Evolutionary conservation across 2,888 invertebrate species (phyloP).

Genomic region (Rugalucina vietnamica): DNA sequence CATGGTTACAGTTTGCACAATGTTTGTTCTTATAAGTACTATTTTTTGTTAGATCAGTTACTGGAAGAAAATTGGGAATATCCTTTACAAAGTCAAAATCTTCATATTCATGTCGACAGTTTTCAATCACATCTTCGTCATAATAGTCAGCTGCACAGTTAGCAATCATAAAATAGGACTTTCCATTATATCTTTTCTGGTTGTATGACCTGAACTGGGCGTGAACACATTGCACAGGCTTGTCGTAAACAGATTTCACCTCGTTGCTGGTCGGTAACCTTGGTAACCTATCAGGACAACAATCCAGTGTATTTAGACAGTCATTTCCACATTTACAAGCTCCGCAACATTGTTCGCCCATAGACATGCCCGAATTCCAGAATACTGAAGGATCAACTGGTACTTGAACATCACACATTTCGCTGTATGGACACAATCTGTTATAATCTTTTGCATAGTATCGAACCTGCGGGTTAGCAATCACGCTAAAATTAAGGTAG

Average conservation of each 20-base stretch:
- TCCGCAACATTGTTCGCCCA: constrained; percentile 14
- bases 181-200: neutral
- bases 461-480: neutral
- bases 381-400: neutral
- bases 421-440: constrained; percentile 10
- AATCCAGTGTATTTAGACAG: neutral
- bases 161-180: constrained; percentile 16
- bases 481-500: neutral
- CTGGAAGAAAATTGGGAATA: constrained; percentile 15
- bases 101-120: constrained; percentile 21
- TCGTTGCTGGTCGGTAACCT: neutral
- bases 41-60: neutral
- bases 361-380: neutral
- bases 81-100: constrained; percentile 28
- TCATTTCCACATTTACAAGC: constrained; percentile 4
- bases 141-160: constrained; percentile 14
- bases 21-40: constrained; percentile 23
- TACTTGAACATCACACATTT: constrained; percentile 10
- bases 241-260: neutral
- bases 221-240: constrained; percentile 4
- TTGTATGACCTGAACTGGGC: constrained; percentile 8
- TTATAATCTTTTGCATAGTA: neutral
- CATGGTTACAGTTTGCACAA: constrained; percentile 22
- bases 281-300: constrained; percentile 25
- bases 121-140: neutral